Percentiles rank a stretch among this genome's conserved stretches.
Evolutionary conservation across 1,140 invertebrate genomes (phyloP).

Genomic region (Potamilus streckersoni): DNA sequence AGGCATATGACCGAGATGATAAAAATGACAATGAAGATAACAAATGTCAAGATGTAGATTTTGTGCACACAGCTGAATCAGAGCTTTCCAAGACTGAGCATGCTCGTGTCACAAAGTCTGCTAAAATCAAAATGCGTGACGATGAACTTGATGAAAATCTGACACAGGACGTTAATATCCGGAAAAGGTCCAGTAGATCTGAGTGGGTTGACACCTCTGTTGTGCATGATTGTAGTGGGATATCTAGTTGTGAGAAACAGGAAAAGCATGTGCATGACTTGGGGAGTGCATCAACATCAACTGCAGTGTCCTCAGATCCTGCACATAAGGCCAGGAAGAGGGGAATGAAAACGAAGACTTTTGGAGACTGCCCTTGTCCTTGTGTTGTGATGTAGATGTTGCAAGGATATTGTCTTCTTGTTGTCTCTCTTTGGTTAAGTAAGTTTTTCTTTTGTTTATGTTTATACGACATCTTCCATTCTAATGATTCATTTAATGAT

Average conservation of each 20-base stretch:
- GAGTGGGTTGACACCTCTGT: too few species aligned
- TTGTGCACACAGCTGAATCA: constrained; percentile 35
- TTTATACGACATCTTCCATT: background rate
- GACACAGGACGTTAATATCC: too few species aligned
- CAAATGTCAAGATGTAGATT: constrained; percentile 19
- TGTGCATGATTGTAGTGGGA: too few species aligned
- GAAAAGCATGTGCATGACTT: constrained; percentile 35
- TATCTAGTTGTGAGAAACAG: too few species aligned
- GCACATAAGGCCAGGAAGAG: constrained; percentile 4
- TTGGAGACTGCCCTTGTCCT: constrained; percentile 21
- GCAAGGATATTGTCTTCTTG: constrained; percentile 22
- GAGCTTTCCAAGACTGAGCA: constrained; percentile 25
- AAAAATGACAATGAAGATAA: constrained; percentile 2
- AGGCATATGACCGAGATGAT: constrained; percentile 24
- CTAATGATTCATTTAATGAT: too few species aligned
- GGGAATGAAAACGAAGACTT: background rate
- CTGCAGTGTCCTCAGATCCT: constrained; percentile 3
- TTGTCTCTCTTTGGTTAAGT: constrained; percentile 26
- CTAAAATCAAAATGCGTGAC: too few species aligned
- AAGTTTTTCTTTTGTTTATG: constrained; percentile 32
- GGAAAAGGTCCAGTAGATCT: too few species aligned
- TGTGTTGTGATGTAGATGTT: constrained; percentile 53
- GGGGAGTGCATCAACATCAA: background rate
- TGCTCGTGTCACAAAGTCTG: too few species aligned
- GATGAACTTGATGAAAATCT: too few species aligned